phyloP scores from a whole-genome alignment of 2,113 vertebrate species.

The Gyps fulvus region DNA sequence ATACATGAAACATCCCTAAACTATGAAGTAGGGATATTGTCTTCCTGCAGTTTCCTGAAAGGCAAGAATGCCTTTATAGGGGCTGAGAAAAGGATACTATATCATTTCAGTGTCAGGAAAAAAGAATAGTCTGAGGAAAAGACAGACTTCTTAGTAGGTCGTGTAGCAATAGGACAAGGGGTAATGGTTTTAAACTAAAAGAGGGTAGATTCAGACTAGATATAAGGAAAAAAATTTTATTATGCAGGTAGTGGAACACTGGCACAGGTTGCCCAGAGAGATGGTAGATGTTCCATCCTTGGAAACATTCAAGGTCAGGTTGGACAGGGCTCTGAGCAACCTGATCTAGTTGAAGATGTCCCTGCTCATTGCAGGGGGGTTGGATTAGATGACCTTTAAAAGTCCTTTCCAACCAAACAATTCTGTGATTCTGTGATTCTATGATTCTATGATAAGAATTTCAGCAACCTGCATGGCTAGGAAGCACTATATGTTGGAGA shows the following conservation, averaged over 20 bases:
- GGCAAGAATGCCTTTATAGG: neutral
- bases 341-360: neutral
- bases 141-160: neutral
- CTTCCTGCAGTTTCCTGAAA: neutral
- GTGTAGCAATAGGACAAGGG: neutral
- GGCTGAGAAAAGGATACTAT: neutral
- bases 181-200: neutral
- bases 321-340: neutral
- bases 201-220: neutral
- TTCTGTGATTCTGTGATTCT: neutral
- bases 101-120: neutral
- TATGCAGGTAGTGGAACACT: neutral
- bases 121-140: neutral
- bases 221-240: neutral
- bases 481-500: neutral
- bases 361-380: fast-evolving
- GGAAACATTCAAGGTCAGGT: neutral
- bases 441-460: neutral
- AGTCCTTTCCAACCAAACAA: neutral
- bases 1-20: neutral
- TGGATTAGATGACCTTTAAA: neutral
- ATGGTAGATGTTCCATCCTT: neutral
- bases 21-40: neutral
- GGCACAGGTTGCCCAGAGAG: neutral
- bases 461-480: neutral